A percentile compares a stretch with the other conserved stretches of the same genome.
Evolutionary conservation across 2,888 invertebrate species (phyloP).

Genomic region (Nephrocerus scutellatus): DNA sequence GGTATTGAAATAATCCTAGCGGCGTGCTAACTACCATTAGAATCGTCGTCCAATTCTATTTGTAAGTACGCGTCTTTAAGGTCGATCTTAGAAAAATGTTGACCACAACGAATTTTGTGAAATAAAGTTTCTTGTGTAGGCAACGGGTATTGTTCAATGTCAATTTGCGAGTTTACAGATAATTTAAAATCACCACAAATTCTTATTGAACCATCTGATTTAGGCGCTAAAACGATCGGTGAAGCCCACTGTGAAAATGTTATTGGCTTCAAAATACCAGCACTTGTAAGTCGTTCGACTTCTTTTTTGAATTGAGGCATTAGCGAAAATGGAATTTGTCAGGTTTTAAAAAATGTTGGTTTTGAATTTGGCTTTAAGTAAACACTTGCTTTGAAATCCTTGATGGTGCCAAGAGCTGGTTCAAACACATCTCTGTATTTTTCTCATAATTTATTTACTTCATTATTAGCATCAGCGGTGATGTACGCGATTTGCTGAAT

Average conservation of each 20-base stretch:
- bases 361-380: constrained; percentile 19
- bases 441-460: no score
- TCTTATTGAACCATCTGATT: constrained; percentile 24
- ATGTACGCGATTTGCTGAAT: no score
- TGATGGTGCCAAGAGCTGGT: constrained; percentile 9
- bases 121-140: constrained; percentile 14
- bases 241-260: constrained; percentile 31
- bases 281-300: constrained; percentile 20
- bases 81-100: constrained; percentile 27
- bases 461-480: no score
- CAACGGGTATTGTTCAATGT: constrained; percentile 18
- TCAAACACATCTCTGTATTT: no score
- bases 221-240: constrained; percentile 32
- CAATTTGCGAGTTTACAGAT: constrained; percentile 24
- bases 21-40: constrained; percentile 36
- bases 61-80: constrained; percentile 35
- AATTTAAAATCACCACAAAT: constrained; percentile 22
- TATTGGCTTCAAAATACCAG: constrained; percentile 11
- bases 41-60: constrained; percentile 28
- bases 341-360: constrained; percentile 23
- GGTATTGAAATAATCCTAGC: constrained; percentile 34
- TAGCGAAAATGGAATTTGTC: constrained; percentile 25
- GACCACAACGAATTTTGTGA: constrained; percentile 15
- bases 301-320: constrained; percentile 16
- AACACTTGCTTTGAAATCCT: constrained; percentile 19